Evolutionary conservation across 2,888 invertebrate genomes (phyloP), one percentile per base, ranked within the genome.

Genomic region (Eilema sororculum): DNA sequence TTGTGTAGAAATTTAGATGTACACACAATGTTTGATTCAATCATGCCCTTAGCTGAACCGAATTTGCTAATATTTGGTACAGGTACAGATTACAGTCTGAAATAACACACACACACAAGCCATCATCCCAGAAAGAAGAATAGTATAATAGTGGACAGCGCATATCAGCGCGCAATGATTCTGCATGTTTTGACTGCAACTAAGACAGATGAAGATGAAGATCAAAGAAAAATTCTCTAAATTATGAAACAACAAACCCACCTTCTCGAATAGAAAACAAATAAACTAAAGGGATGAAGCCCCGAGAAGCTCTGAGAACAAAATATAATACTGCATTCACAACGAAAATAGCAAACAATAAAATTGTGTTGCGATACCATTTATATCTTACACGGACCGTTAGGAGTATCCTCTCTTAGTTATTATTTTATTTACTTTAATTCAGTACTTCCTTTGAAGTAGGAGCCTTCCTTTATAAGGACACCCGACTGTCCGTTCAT

Each of bases 361-460:
- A 60, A 72, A 63, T 69, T 67, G 30, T 63, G 67, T 63, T 64
- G 28, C 64, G 59, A 67, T 68, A 58, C n/a, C 61, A 22, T 24
- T 52, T 52, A 67, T 67, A 72, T 77, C 70, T 77, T 46, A 70
- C 65, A 57, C 56, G 16, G 33, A 67, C 46, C 16, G 46, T 58
- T 69, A 3, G 22, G 58, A 68, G 37, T 60, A n/a, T 68, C 22
- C 56, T 60, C 59, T 20, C 58, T 57, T 13, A 30, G 65, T 69
- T 78, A 65, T 71, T 76, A 58, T 65, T 76, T 68, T 56, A 65
- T 57, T 65, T 65, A 56, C 52, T 59, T 66, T 71, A 69, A 78
- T 73, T 73, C 69, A 73, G 73, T 69, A 57, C 62, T 25, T 59
- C 25, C 60, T 56, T 24, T n/a, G 16, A 9, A 71, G 63, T 65